These are phyloP conservation scores for Scaptomyza cyrtandrae DNA, from an alignment of 2,888 invertebrate genomes.

Conservation along the genomic window DNA sequence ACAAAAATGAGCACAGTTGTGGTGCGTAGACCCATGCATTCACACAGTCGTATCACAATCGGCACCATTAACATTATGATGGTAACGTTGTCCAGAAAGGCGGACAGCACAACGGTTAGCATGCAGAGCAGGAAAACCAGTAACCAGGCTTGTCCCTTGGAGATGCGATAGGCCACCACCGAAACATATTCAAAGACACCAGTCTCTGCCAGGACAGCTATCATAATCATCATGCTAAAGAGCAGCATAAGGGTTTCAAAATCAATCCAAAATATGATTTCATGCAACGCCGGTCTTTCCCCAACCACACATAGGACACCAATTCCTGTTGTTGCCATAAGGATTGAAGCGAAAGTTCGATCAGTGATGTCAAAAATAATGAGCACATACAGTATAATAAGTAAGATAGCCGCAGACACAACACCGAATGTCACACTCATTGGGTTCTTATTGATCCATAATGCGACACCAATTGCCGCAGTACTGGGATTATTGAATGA, in stretches of 20 bases:
- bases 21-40: slow-evolving; percentile 93
- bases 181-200: slow-evolving; percentile 91
- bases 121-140: slow-evolving; percentile 89
- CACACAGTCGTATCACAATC: slow-evolving; percentile 91
- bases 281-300: slow-evolving; percentile 88
- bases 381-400: slow-evolving; percentile 90
- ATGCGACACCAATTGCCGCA: slow-evolving; percentile 81
- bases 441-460: slow-evolving; percentile 86
- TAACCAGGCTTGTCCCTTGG: slow-evolving; percentile 89
- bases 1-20: slow-evolving; percentile 93
- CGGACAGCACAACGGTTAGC: slow-evolving; percentile 88
- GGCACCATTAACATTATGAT: slow-evolving; percentile 91
- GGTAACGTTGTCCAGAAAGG: slow-evolving; percentile 91
- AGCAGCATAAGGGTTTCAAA: slow-evolving; percentile 88
- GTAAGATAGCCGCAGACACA: slow-evolving; percentile 89
- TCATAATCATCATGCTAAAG: slow-evolving; percentile 92
- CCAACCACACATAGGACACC: slow-evolving; percentile 88
- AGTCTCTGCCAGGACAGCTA: slow-evolving; percentile 90
- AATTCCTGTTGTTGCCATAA: slow-evolving; percentile 88
- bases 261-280: slow-evolving; percentile 90
- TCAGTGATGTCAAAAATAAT: slow-evolving; percentile 91
- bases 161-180: slow-evolving; percentile 88
- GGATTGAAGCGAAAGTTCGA: slow-evolving; percentile 68
- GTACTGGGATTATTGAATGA: slow-evolving; percentile 1
- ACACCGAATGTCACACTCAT: slow-evolving; percentile 89